phyloP scores from a whole-genome alignment of 2,797 vertebrate genomes.

The Megalops cyprinoides region DNA sequence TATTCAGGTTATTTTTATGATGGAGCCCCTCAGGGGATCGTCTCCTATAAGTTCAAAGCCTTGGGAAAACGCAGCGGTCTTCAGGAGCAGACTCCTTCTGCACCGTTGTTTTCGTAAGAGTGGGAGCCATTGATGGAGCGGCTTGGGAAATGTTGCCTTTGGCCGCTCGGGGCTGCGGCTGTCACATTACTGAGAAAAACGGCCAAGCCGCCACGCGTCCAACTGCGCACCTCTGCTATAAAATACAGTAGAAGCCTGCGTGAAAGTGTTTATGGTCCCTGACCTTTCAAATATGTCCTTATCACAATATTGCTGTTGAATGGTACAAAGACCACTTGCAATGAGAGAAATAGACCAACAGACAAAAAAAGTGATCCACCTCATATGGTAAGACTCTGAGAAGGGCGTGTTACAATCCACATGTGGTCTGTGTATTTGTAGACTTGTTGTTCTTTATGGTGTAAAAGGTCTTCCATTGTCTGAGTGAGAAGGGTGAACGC shows the following conservation, averaged over 20 bases:
- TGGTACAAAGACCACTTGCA: conserved; percentile 23
- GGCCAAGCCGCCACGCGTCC: not conserved
- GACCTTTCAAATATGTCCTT: conserved; percentile 12
- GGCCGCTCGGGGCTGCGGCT: not conserved
- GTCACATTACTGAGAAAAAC: conserved; percentile 13
- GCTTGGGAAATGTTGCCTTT: conserved; percentile 13
- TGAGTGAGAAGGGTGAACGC: not conserved
- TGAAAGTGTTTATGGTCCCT: conserved; percentile 19
- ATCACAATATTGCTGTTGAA: not conserved
- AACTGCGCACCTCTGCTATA: conserved; percentile 8
- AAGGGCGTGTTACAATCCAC: not conserved
- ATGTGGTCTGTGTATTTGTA: not conserved
- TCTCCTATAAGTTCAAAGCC: not conserved
- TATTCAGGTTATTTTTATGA: conserved; percentile 13
- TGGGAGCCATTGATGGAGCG: conserved; percentile 20
- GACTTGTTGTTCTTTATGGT: not conserved
- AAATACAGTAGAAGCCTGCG: not conserved
- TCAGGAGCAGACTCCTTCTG: not conserved
- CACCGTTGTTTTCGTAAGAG: conserved; percentile 16
- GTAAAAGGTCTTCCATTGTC: not conserved
- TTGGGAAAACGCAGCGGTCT: not conserved
- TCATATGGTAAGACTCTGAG: not conserved
- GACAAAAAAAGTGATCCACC: not conserved
- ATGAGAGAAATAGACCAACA: not conserved
- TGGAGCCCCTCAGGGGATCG: not conserved